A percentile compares a stretch with the other conserved stretches of the same genome.
phyloP scores from a whole-genome alignment of 2,797 vertebrate species.

The Pangasius krempfi region DNA sequence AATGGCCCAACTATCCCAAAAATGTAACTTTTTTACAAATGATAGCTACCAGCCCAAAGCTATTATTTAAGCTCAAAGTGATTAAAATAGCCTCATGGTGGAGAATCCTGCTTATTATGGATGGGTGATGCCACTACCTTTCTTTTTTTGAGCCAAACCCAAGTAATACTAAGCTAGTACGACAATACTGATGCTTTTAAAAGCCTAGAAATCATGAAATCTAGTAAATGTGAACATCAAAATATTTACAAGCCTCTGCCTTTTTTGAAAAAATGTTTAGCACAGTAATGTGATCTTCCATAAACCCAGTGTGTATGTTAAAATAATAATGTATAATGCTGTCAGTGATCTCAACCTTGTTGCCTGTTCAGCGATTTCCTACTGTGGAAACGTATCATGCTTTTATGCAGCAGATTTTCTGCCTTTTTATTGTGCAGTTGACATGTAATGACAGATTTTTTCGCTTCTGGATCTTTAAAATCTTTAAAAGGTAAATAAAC shows the following conservation, averaged over 20 bases:
- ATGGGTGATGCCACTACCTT: background rate
- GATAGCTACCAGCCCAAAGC: background rate
- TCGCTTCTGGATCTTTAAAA: background rate
- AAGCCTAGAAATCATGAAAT: background rate
- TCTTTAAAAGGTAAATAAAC: background rate
- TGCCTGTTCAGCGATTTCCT: background rate
- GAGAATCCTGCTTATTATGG: background rate
- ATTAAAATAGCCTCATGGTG: background rate
- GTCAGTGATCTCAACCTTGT: background rate
- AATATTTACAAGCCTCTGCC: background rate
- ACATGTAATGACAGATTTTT: too few species aligned
- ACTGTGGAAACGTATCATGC: background rate
- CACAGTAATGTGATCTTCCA: background rate
- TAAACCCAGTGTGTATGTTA: background rate
- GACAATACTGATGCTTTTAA: background rate
- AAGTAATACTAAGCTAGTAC: background rate
- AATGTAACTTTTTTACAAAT: background rate
- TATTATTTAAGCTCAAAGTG: background rate
- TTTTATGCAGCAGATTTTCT: too few species aligned
- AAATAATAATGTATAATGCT: background rate
- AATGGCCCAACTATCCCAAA: background rate
- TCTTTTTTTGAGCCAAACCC: background rate
- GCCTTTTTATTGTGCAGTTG: background rate
- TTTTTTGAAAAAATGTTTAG: background rate
- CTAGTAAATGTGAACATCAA: background rate